Evolutionary conservation across 1,140 invertebrate genomes (phyloP).

Genomic region (Anastrepha ludens): DNA sequence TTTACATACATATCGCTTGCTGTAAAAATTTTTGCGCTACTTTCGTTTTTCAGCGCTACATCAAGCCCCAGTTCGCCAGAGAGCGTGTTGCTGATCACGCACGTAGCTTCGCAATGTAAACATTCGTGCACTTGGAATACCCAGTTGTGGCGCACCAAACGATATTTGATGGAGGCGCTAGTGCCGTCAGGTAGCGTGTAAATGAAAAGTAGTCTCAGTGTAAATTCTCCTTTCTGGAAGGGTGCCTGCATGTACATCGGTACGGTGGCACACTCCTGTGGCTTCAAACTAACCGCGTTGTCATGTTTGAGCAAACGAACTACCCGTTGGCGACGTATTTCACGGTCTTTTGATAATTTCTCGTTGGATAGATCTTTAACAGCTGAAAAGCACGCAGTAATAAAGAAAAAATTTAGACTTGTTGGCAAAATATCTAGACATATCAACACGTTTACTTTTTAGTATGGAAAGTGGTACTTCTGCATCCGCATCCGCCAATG

Average conservation of each 20-base stretch:
- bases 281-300: conserved; percentile 69
- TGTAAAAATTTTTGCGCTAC: conserved; percentile 78
- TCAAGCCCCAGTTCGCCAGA: conserved; percentile 78
- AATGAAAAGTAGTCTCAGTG: conserved; percentile 83
- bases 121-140: conserved; percentile 82
- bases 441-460: conserved; percentile 66
- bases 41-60: conserved; percentile 80
- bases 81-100: conserved; percentile 74
- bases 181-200: conserved; percentile 78
- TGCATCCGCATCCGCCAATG: conserved; percentile 76
- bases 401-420: background rate
- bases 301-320: conserved; percentile 75
- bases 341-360: conserved; percentile 73
- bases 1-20: conserved; percentile 76
- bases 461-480: conserved; percentile 65
- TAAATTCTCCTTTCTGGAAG: conserved; percentile 78
- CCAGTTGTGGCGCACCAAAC: conserved; percentile 82
- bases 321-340: conserved; percentile 76
- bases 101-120: conserved; percentile 78
- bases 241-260: conserved; percentile 83
- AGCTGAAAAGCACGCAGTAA: conserved; percentile 61
- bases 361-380: conserved; percentile 69
- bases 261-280: conserved; percentile 77
- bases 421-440: background rate
- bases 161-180: conserved; percentile 77